Evolutionary conservation across 2,888 invertebrate genomes (phyloP), one percentile per base, ranked within the genome.

Genomic region (Dryocosmus kuriphilus): DNA sequence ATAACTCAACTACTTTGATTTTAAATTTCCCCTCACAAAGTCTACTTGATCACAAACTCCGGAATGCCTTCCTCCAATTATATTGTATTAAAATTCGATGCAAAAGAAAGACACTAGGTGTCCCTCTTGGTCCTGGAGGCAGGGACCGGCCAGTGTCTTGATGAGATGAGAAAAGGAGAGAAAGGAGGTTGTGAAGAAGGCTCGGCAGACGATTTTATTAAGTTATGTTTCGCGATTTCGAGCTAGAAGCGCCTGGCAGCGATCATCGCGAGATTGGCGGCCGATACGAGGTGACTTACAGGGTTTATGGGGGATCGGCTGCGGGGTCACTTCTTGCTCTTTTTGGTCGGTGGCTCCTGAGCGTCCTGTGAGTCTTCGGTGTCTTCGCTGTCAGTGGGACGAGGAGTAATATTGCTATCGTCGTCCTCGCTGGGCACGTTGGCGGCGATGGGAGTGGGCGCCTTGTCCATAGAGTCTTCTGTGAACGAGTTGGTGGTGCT

Each of bases 401-500:
- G 89, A 22, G 90, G 89, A 82, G 89, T 89, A 83, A 86, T 90
- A 83, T 83, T 88, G 79, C 87, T 87, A 82, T 89, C 89, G 81
- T 92, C 92, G 86, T 93, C 93, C 92, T 94, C 93, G 87, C 92
- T 92, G 77, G 92, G 92, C 14, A 85, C 89, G 22, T 85, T 86
- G 19, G 86, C 90, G 24, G 88, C 93, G 89, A 87, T 93, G 80
- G 94, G 94, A 74, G 94, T 95, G 81, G 94, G 93, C 35, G 95
- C 94, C 84, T 93, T 93, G 91, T 95, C 95, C 92, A 95, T 91
- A 65, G 96, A 96, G 91, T 96, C 96, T 90, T 96, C 95, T 78
- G 95, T 95, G 92, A 94, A 95, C 32, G 96, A 96, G 80, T 95
- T 95, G 81, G 95, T 95, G 63, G 95, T 95, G 90, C 95, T 95